Evolutionary conservation across 1,140 invertebrate genomes (phyloP).

Genomic region (Mizuhopecten yessoensis): DNA sequence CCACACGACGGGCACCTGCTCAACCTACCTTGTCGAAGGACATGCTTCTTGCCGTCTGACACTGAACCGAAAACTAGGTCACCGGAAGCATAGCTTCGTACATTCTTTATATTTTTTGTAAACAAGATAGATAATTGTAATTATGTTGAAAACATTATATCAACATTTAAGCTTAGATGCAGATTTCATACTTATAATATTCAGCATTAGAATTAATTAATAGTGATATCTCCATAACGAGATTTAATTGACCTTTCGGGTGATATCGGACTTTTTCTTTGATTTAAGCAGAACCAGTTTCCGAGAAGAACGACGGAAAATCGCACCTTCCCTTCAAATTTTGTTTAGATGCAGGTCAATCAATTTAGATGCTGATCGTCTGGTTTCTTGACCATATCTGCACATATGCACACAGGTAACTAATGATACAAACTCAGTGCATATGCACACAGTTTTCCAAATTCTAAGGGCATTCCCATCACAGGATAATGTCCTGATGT

Average conservation of each 20-base stretch:
- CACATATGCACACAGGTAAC: slow-evolving; percentile 16
- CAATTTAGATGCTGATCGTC: neutral
- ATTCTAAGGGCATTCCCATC: too few species aligned
- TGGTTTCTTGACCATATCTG: neutral
- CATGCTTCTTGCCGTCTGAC: neutral
- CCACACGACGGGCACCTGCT: neutral
- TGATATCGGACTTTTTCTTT: neutral
- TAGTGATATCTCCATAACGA: neutral
- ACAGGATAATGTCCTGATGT: too few species aligned
- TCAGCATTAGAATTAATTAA: neutral
- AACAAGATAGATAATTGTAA: neutral
- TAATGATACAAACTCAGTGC: neutral
- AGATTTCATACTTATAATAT: neutral
- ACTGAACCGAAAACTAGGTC: neutral
- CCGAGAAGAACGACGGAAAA: slow-evolving; percentile 10
- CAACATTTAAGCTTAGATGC: neutral
- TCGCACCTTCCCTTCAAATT: slow-evolving; percentile 25
- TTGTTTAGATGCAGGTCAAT: neutral
- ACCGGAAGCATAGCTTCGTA: neutral
- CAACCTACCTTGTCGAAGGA: neutral
- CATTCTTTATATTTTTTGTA: neutral
- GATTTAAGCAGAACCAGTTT: neutral
- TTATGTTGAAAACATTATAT: neutral
- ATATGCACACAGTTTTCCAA: neutral
- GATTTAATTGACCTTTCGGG: neutral